Conservation (phyloP, 1,140 invertebrate species). For the Diprion similis region DNA sequence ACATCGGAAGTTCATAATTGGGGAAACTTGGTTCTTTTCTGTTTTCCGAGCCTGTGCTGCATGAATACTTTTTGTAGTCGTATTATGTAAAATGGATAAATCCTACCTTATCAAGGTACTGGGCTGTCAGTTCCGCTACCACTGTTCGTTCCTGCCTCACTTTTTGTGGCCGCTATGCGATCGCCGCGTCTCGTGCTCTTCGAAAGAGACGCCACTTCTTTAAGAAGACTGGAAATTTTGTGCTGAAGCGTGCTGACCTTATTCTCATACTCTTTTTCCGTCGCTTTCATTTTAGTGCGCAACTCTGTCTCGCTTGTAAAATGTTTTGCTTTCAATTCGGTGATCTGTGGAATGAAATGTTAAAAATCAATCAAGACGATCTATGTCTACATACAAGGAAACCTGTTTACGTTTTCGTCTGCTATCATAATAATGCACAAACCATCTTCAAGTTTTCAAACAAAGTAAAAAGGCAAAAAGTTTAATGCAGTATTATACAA, state of each 20-base stretch:
- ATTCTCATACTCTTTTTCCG: constrained; percentile 81
- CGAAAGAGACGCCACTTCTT: constrained; percentile 84
- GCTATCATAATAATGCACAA: not conserved
- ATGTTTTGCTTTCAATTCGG: constrained; percentile 90
- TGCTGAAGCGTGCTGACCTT: constrained; percentile 81
- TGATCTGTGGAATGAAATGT: constrained; percentile 72
- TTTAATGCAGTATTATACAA: too few species aligned
- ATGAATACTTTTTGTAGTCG: not conserved
- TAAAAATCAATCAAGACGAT: not conserved
- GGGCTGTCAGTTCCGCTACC: constrained; percentile 81
- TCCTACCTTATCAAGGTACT: constrained; percentile 58
- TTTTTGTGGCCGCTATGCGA: constrained; percentile 58
- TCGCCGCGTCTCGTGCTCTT: constrained; percentile 77
- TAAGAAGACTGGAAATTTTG: constrained; percentile 78
- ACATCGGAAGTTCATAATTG: too few species aligned
- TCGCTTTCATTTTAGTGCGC: constrained; percentile 82
- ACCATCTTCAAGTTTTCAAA: constrained; percentile 5
- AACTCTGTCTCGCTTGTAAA: constrained; percentile 87
- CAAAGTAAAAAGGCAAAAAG: not conserved
- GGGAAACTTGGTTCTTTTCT: too few species aligned
- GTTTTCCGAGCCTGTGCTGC: too few species aligned
- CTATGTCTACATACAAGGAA: not conserved
- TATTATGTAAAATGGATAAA: constrained; percentile 25
- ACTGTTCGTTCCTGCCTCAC: constrained; percentile 69
- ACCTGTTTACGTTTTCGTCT: not conserved